These are phyloP conservation scores for Anomalospiza imberbis DNA, from an alignment of 2,797 vertebrate species.

Conservation along the genomic window DNA sequence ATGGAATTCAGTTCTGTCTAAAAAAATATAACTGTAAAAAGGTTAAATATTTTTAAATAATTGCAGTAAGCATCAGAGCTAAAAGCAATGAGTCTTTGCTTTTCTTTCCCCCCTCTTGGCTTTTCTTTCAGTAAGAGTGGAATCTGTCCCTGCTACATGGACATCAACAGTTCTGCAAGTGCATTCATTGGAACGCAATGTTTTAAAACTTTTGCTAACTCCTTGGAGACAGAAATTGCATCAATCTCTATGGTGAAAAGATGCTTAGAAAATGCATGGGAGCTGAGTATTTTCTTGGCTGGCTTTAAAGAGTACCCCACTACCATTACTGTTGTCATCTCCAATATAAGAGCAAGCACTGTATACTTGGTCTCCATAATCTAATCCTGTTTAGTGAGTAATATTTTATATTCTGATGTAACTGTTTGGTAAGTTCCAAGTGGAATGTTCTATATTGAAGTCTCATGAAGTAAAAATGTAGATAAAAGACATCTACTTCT, in stretches of 20 bases:
- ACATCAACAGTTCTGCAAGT: neutral
- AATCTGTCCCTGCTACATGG: neutral
- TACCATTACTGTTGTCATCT: neutral
- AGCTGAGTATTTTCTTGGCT: neutral
- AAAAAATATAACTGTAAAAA: neutral
- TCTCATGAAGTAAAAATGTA: neutral
- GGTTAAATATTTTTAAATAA: neutral
- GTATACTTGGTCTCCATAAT: neutral
- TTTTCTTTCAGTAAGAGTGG: neutral
- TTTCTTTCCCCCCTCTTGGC: neutral
- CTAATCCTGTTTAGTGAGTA: neutral
- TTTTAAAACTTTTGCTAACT: neutral
- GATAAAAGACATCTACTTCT: neutral
- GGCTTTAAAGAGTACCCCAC: neutral
- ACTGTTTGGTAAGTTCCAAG: neutral
- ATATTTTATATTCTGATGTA: neutral
- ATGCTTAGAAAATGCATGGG: too few relatives aligned
- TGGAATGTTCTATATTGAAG: neutral
- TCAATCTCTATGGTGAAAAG: neutral
- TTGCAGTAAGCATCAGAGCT: neutral
- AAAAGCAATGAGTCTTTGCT: neutral
- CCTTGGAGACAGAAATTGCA: neutral
- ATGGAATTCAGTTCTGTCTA: neutral
- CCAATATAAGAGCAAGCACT: neutral
- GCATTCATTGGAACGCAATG: neutral